phyloP scores from a whole-genome alignment of 2,888 invertebrate genomes.

The Scaeva pyrastri region DNA sequence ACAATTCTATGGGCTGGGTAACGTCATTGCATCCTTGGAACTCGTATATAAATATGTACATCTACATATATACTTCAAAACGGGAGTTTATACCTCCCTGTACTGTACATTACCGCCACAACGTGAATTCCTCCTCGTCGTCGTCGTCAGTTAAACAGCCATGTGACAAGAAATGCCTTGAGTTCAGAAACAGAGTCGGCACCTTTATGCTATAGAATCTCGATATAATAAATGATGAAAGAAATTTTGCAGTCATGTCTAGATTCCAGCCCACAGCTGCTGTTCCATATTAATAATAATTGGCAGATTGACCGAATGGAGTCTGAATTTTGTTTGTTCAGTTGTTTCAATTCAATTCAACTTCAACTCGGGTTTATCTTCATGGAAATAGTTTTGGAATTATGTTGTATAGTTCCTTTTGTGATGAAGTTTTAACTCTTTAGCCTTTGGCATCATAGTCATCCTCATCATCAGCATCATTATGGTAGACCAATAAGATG shows the following conservation, averaged over 20 bases:
- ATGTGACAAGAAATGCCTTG: too few relatives aligned
- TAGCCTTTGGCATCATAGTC: not conserved
- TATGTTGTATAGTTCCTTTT: not conserved
- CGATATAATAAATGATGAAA: not conserved
- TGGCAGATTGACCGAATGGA: not conserved
- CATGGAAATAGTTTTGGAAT: constrained; percentile 52
- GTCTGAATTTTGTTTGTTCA: not conserved
- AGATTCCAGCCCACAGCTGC: not conserved
- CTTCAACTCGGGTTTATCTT: constrained; percentile 47
- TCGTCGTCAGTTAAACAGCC: too few relatives aligned
- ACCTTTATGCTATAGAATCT: not conserved
- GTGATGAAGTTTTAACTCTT: too few relatives aligned
- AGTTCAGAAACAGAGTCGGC: not conserved
- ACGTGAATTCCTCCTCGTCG: not conserved
- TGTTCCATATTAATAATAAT: not conserved
- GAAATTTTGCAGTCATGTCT: not conserved
- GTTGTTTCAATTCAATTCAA: too few relatives aligned
- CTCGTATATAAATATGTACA: too few relatives aligned
- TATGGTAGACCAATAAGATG: not conserved
- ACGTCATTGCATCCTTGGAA: constrained; percentile 28
- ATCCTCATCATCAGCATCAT: not conserved
- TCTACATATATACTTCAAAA: too few relatives aligned
- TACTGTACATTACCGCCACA: too few relatives aligned
- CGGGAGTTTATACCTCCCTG: not conserved
- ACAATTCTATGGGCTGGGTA: not conserved